phyloP scores from a whole-genome alignment of 1,140 invertebrate genomes.

The Proctacanthus coquilletti region DNA sequence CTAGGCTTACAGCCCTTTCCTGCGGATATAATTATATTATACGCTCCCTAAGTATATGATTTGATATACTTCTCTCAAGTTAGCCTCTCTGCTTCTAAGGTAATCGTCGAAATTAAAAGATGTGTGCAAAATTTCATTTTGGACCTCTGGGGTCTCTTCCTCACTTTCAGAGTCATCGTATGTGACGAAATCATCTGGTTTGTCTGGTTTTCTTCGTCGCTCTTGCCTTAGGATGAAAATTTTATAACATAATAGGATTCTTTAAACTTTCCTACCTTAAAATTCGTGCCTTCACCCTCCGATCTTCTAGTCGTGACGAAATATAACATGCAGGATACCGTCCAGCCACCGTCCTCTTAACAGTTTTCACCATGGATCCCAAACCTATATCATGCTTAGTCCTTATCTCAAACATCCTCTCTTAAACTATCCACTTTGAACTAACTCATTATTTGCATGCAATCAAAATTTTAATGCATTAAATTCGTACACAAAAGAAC shows the following conservation, averaged over 20 bases:
- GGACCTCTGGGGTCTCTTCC: constrained; percentile 51
- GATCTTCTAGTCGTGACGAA: constrained; percentile 51
- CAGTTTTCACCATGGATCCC: constrained; percentile 30
- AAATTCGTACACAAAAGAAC: too few species aligned
- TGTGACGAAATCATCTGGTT: constrained; percentile 75
- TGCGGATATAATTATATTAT: constrained; percentile 15
- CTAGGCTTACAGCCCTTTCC: constrained; percentile 49
- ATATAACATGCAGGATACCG: constrained; percentile 55
- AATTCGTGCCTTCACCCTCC: constrained; percentile 45
- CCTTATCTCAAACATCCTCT: constrained; percentile 8
- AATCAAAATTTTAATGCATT: too few species aligned
- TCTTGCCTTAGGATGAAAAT: constrained; percentile 35
- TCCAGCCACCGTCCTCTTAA: constrained; percentile 34
- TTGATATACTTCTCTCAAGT: constrained; percentile 47
- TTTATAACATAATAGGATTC: neutral
- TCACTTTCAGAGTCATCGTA: constrained; percentile 76
- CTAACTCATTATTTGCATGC: too few species aligned
- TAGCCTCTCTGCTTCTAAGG: constrained; percentile 56
- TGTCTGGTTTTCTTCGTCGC: constrained; percentile 61
- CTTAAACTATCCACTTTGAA: too few species aligned
- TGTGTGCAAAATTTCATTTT: constrained; percentile 54
- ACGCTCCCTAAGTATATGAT: too few species aligned
- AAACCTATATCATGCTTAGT: constrained; percentile 14
- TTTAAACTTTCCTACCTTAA: constrained; percentile 28
- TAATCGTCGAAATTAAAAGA: constrained; percentile 79